phyloP scores from a whole-genome alignment of 92 coral and sea anemone species.

The Epizoanthus illoricatus region DNA sequence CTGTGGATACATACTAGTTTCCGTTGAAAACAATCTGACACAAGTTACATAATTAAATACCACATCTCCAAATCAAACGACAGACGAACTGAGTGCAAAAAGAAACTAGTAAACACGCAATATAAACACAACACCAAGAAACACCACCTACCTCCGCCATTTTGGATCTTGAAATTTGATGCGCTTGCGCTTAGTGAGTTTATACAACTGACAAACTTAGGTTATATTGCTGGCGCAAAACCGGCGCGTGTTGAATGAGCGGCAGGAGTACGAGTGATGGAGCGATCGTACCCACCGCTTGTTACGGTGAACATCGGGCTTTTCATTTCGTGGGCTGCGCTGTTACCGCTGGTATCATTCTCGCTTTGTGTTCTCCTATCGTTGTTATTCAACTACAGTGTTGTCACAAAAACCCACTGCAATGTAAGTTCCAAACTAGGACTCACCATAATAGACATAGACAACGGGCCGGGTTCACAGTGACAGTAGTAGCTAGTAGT shows the following conservation, averaged over 20 bases:
- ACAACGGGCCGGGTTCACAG: no score
- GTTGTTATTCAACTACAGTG: conserved; percentile 47
- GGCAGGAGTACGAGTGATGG: background rate
- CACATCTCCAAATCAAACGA: background rate
- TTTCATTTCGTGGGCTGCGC: conserved; percentile 31
- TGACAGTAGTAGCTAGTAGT: no score
- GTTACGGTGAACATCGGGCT: conserved; percentile 10
- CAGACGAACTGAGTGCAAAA: background rate
- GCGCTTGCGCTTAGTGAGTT: background rate
- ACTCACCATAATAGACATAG: background rate
- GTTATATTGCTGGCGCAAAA: background rate
- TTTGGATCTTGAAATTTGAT: background rate
- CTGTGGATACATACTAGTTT: no score
- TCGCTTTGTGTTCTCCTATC: conserved; percentile 40
- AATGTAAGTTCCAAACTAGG: conserved; percentile 39
- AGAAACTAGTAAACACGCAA: background rate
- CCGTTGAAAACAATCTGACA: no score
- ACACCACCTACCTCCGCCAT: conserved; percentile 18
- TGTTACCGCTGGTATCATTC: conserved; percentile 44
- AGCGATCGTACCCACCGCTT: conserved; percentile 2
- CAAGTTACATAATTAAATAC: no score
- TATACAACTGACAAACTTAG: background rate
- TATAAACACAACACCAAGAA: background rate
- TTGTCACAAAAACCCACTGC: conserved; percentile 53
- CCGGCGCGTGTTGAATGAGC: background rate